Percentiles rank a stretch among this genome's conserved stretches.
Conservation (phyloP, 2,113 vertebrate species). For the Onychostruthus taczanowskii region DNA sequence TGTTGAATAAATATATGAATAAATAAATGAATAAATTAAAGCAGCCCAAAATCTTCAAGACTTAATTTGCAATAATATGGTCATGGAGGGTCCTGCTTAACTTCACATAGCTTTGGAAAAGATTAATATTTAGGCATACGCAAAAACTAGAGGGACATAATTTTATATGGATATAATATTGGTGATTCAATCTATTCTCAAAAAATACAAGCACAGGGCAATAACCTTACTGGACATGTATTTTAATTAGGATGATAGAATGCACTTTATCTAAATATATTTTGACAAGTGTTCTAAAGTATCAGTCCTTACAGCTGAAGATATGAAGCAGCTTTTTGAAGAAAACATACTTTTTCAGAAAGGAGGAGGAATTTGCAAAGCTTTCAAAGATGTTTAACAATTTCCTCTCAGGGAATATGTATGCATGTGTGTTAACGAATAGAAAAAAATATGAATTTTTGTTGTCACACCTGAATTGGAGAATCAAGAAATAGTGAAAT, state of each 20-base stretch:
- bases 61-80: not conserved
- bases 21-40: not conserved
- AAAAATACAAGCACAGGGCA: not conserved
- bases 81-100: not conserved
- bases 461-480: not conserved
- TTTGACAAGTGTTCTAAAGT: not conserved
- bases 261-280: not conserved
- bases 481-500: not conserved
- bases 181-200: not conserved
- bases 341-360: not conserved
- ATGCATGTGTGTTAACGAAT: not conserved
- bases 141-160: not conserved
- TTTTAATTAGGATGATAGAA: not conserved
- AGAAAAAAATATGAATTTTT: not conserved
- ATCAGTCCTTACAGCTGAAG: not conserved
- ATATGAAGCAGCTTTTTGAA: not conserved
- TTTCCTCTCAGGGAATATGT: not conserved
- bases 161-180: not conserved
- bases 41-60: not conserved
- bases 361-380: not conserved
- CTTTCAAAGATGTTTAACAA: not conserved
- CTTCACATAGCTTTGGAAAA: not conserved
- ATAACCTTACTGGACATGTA: not conserved
- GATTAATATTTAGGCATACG: not conserved
- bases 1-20: not conserved